Base-by-base conservation (phyloP, 2,888 invertebrate species). In the Chaetogeoica ovagalla region DNA sequence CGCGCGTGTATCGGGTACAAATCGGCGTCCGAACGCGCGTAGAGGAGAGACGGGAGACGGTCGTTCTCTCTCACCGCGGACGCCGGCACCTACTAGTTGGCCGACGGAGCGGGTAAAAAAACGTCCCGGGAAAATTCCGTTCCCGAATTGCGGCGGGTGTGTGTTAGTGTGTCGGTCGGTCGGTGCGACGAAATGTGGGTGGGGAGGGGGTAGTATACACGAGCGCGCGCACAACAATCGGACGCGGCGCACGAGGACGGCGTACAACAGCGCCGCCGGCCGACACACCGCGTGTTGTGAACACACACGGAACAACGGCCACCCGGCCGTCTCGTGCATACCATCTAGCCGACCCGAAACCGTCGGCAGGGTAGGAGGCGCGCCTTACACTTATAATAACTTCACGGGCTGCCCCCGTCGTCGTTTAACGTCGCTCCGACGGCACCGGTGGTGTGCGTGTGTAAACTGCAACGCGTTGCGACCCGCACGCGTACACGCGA, bases 351-450 rank as follows among this genome's bases (percentile, higher is more conserved):
- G 19, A 39, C 60, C 62, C 52, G 52, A 30, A 48, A 19, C 62
- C 23, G 72, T n/a, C n/a, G n/a, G n/a, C n/a, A n/a, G 30, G 30
- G 30, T 4, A 30, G 30, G 30, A 1, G 30, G 30, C 30, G n/a
- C n/a, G n/a, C n/a, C n/a, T n/a, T n/a, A n/a, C 30, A 30, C n/a
- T 48, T 43, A 60, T 23, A 30, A 30, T 62, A 52, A 62, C 52
- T 62, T 48, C 62, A n/a, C n/a, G 73, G 73, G 30, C n/a, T 59
- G 23, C 30, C 43, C 59, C 21, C 21, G 30, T 19, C 21, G 52
- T 19, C 57, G 60, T 69, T 69, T 77, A 69, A 52, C 21, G 8
- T 62, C 59, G 77, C 52, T n/a, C n/a, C n/a, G 62, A 69, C 52
- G 52, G 60, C 68, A 48, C 77, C 60, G 76, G 76, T 59, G 43